A percentile compares a stretch with the other conserved stretches of the same genome.
Evolutionary conservation across 2,888 invertebrate genomes (phyloP).

Genomic region (Hipparchia sbordonii): DNA sequence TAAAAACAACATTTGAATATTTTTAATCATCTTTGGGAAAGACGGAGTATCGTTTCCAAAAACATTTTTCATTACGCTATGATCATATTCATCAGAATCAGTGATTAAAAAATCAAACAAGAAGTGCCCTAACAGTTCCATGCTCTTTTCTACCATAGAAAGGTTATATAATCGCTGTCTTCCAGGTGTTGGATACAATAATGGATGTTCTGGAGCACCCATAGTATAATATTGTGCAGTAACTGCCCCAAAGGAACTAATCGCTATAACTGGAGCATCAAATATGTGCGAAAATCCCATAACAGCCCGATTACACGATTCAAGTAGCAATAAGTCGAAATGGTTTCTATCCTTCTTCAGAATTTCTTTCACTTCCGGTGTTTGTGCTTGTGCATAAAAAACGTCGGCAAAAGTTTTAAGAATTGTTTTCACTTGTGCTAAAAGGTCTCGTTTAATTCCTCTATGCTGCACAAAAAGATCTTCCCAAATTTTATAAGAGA

Average conservation of each 20-base stretch:
- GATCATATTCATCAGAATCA: constrained; percentile 33
- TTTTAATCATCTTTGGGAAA: constrained; percentile 41
- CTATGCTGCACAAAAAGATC: constrained; percentile 10
- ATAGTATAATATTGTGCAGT: constrained; percentile 28
- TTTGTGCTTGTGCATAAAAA: constrained; percentile 44
- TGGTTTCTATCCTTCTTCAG: constrained; percentile 41
- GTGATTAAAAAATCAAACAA: constrained; percentile 18
- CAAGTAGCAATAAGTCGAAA: constrained; percentile 44
- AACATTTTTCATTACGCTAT: constrained; percentile 40
- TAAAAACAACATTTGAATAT: constrained; percentile 52
- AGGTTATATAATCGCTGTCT: constrained; percentile 45
- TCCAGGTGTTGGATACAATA: constrained; percentile 38
- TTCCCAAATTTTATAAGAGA: constrained; percentile 48
- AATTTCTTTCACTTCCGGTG: constrained; percentile 44
- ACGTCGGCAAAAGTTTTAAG: constrained; percentile 32
- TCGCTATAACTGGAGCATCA: constrained; percentile 42
- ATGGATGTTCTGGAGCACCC: constrained; percentile 42
- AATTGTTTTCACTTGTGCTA: constrained; percentile 23
- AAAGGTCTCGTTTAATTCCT: constrained; percentile 18
- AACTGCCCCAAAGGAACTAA: constrained; percentile 42
- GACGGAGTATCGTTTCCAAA: constrained; percentile 43
- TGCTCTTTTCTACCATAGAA: constrained; percentile 47
- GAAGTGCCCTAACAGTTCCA: constrained; percentile 32
- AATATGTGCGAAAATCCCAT: constrained; percentile 41
- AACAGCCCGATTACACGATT: constrained; percentile 37